A percentile compares a stretch with the other conserved stretches of the same genome.
Conservation (phyloP, 2,113 vertebrate genomes). For the Lophotis ruficrista region DNA sequence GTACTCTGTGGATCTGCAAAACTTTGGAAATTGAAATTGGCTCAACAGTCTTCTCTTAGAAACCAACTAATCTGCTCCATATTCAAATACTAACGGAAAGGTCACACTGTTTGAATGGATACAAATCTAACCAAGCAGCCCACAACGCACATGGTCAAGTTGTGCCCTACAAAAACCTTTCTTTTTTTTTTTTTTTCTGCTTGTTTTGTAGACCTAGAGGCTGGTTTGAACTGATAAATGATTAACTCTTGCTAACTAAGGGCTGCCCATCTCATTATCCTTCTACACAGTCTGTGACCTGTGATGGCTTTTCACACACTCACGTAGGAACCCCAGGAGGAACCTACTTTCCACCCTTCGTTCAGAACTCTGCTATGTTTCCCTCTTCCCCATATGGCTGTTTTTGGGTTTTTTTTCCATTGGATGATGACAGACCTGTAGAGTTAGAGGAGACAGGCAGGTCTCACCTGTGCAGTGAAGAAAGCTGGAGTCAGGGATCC, state of each 20-base stretch:
- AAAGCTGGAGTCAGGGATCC: constrained; percentile 95
- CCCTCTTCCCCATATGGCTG: background rate
- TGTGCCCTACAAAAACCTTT: background rate
- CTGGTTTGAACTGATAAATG: background rate
- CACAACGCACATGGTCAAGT: background rate
- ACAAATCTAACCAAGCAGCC: background rate
- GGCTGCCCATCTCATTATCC: background rate
- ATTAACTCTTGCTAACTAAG: background rate
- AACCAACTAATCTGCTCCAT: background rate
- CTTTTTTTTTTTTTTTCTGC: background rate
- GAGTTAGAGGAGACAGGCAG: background rate
- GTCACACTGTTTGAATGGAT: background rate
- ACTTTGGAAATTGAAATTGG: background rate
- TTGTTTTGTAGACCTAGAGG: background rate
- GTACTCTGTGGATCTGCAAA: background rate
- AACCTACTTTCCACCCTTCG: background rate
- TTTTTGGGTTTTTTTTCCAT: background rate
- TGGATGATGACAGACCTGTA: background rate
- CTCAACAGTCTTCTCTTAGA: background rate
- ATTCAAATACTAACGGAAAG: background rate
- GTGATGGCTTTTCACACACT: background rate
- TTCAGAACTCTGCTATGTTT: background rate
- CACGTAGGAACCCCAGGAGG: background rate
- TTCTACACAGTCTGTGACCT: background rate
- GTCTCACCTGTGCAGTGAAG: constrained; percentile 92